These are phyloP conservation scores for Neria commutata DNA, from an alignment of 2,888 invertebrate genomes.

Conservation along the genomic window DNA sequence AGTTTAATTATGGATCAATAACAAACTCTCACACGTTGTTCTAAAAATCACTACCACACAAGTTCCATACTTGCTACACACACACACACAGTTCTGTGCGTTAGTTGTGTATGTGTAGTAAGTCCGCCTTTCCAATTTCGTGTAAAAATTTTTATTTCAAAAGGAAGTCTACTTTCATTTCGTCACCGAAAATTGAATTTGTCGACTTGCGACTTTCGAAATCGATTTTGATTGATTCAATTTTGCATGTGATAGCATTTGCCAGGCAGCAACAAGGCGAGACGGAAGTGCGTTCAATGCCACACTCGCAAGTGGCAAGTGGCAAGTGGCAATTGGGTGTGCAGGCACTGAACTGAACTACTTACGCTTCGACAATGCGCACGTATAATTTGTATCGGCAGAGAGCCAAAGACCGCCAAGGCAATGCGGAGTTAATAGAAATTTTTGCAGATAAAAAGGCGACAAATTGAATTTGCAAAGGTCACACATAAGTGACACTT, in stretches of 20 bases:
- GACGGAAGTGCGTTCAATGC: constrained; percentile 21
- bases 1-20: no score
- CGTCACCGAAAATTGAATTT: constrained; percentile 47
- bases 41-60: no score
- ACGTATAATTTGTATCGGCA: background rate
- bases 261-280: background rate
- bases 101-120: no score
- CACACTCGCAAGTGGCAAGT: constrained; percentile 3
- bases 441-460: constrained; percentile 56
- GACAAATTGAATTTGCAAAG: constrained; percentile 59
- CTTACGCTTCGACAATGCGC: constrained; percentile 17
- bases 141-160: background rate
- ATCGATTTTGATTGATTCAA: constrained; percentile 59
- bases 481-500: constrained; percentile 57
- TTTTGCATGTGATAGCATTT: constrained; percentile 49
- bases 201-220: constrained; percentile 41
- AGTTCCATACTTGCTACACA: no score
- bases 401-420: background rate
- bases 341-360: constrained; percentile 18
- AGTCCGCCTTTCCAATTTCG: no score
- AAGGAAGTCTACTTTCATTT: background rate
- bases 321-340: no score
- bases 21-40: no score
- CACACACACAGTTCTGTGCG: no score
- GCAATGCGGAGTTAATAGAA: constrained; percentile 47